phyloP scores from a whole-genome alignment of 2,888 invertebrate species.

The Dysmachus trigonus region DNA sequence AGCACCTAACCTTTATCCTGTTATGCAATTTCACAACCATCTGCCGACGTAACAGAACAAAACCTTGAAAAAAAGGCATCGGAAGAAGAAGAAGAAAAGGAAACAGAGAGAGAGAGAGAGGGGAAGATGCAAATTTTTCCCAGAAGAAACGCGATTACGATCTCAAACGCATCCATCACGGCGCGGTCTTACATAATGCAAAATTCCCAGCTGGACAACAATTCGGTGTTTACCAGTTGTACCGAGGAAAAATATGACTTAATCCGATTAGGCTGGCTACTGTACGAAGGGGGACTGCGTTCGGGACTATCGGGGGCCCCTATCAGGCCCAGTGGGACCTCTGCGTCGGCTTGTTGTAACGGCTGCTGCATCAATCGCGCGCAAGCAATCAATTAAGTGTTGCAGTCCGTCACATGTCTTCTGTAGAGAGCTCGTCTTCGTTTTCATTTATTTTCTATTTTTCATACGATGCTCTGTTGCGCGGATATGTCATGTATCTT shows the following conservation, averaged over 20 bases:
- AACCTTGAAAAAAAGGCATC: neutral
- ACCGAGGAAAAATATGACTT: slow-evolving; percentile 33
- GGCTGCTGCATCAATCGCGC: slow-evolving; percentile 10
- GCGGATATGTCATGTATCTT: neutral
- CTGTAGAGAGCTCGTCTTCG: neutral
- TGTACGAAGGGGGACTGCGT: neutral
- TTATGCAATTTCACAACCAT: neutral
- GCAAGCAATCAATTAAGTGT: slow-evolving; percentile 34
- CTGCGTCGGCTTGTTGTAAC: neutral
- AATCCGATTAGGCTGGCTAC: slow-evolving; percentile 33
- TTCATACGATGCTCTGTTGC: neutral
- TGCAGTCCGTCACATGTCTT: slow-evolving; percentile 27
- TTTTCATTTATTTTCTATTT: neutral
- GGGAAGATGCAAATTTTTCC: neutral
- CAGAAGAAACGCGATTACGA: slow-evolving; percentile 11
- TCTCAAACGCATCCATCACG: slow-evolving; percentile 34
- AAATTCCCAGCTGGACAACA: slow-evolving; percentile 35
- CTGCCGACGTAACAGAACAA: neutral
- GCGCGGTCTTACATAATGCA: slow-evolving; percentile 7
- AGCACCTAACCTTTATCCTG: neutral
- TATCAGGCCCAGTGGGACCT: neutral
- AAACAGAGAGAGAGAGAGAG: neutral
- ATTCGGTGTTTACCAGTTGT: slow-evolving; percentile 10
- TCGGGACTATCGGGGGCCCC: neutral
- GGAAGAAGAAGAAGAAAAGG: neutral